Conservation (phyloP, 2,797 vertebrate genomes). For the Muscicapa striata region DNA sequence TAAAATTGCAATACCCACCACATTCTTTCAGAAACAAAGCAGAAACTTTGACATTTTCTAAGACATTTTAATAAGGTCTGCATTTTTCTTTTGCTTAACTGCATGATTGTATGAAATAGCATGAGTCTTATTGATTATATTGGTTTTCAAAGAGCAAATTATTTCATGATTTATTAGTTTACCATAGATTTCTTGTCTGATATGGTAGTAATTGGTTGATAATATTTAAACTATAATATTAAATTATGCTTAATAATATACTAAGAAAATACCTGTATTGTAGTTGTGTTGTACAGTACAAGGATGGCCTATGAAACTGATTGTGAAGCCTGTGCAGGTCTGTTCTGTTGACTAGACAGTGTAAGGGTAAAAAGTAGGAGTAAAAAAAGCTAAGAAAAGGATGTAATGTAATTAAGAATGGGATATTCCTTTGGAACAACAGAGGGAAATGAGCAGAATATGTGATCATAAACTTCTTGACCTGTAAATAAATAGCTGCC, state of each 20-base stretch:
- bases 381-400: neutral
- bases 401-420: neutral
- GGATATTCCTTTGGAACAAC: neutral
- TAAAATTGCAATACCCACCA: conserved; percentile 1
- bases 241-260: neutral
- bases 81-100: conserved; percentile 51
- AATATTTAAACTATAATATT: neutral
- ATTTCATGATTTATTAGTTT: conserved; percentile 29
- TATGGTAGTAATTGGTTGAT: neutral
- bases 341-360: neutral
- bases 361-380: neutral
- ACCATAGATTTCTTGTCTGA: neutral
- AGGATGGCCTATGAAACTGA: neutral
- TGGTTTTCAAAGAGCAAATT: conserved; percentile 18
- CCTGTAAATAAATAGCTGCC: conserved; percentile 18
- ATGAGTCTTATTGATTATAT: conserved; percentile 2
- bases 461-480: neutral
- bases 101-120: neutral
- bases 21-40: neutral
- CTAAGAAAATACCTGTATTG: neutral
- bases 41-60: neutral
- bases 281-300: neutral
- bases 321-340: neutral
- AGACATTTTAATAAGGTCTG: neutral
- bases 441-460: neutral